Conservation (phyloP, 2,888 invertebrate species). For the Sceliomorpha sp. region DNA sequence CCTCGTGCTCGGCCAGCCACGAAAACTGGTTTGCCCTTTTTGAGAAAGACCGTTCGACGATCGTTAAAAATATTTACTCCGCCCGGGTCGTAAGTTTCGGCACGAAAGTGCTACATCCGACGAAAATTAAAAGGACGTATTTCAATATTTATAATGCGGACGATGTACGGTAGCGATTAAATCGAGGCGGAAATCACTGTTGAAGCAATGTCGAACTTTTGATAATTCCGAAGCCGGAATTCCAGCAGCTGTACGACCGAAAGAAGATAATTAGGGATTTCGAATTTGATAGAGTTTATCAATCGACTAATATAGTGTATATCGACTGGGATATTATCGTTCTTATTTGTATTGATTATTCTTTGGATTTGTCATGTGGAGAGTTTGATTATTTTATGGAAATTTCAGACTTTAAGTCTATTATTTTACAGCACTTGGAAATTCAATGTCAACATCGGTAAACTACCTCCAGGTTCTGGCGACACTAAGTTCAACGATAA, state of each 20-base stretch:
- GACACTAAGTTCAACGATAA: slow-evolving; percentile 78
- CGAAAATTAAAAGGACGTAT: slow-evolving; percentile 20
- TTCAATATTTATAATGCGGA: slow-evolving; percentile 27
- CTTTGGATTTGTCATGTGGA: too few species aligned
- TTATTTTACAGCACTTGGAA: slow-evolving; percentile 25
- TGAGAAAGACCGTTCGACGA: slow-evolving; percentile 20
- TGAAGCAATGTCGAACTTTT: neutral
- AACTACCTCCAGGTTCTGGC: slow-evolving; percentile 84
- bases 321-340: too few species aligned
- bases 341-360: too few species aligned
- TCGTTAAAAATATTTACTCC: slow-evolving; percentile 44
- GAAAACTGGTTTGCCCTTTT: slow-evolving; percentile 47
- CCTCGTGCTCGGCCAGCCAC: slow-evolving; percentile 35
- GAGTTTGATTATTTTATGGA: too few species aligned
- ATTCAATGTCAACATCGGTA: slow-evolving; percentile 71
- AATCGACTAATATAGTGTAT: too few species aligned
- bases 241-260: slow-evolving; percentile 74
- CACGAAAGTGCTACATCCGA: slow-evolving; percentile 28
- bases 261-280: too few species aligned
- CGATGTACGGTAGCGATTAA: slow-evolving; percentile 33
- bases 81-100: slow-evolving; percentile 27
- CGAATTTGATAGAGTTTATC: too few species aligned
- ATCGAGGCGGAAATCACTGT: slow-evolving; percentile 19
- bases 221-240: slow-evolving; percentile 3
- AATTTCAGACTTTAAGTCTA: too few species aligned